Evolutionary conservation across 1,140 invertebrate species (phyloP).

Genomic region (Eueides isabella): DNA sequence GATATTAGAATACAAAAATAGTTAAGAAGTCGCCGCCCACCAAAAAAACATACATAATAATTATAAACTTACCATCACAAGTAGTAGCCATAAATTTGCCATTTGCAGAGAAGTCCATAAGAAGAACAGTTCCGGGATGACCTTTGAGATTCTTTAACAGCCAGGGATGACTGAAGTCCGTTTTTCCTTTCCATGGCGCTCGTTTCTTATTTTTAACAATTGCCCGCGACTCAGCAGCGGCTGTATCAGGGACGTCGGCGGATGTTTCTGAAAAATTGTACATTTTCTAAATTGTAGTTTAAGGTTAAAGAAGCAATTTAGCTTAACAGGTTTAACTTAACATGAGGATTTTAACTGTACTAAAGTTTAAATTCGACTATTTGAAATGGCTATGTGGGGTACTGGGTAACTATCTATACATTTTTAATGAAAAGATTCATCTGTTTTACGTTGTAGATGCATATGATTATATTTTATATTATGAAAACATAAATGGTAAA

Average conservation of each 20-base stretch:
- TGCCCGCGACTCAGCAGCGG: constrained; percentile 51
- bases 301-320: too few species aligned
- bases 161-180: constrained; percentile 87
- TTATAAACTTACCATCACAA: constrained; percentile 87
- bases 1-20: background rate
- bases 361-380: too few species aligned
- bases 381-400: too few species aligned
- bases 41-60: background rate
- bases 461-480: too few species aligned
- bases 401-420: too few species aligned
- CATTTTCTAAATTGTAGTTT: background rate
- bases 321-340: too few species aligned
- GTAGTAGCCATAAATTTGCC: constrained; percentile 92
- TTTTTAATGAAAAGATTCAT: too few species aligned
- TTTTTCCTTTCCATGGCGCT: constrained; percentile 67
- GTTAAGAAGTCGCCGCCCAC: background rate
- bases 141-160: constrained; percentile 90
- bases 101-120: constrained; percentile 91
- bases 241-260: constrained; percentile 44
- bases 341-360: background rate
- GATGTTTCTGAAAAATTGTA: constrained; percentile 53
- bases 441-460: too few species aligned
- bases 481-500: background rate
- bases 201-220: constrained; percentile 66
- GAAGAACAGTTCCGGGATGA: constrained; percentile 87